Percentiles rank a stretch among this genome's conserved stretches.
phyloP scores from a whole-genome alignment of 2,797 vertebrate species.

The Sparus aurata region DNA sequence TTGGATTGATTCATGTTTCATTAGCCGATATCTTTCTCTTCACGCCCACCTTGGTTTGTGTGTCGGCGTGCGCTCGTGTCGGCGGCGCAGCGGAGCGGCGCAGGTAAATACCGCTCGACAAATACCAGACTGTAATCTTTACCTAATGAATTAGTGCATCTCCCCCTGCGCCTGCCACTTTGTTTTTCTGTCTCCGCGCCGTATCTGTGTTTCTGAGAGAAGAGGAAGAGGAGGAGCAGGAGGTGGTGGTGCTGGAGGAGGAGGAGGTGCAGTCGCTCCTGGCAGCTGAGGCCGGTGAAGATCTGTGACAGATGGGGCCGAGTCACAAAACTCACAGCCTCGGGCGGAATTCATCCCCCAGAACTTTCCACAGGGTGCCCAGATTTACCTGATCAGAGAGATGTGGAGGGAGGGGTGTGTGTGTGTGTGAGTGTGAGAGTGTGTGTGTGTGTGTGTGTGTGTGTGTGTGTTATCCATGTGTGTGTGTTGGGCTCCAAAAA shows the following conservation, averaged over 20 bases:
- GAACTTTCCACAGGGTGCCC: conserved; percentile 94
- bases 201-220: conserved; percentile 27
- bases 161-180: conserved; percentile 42
- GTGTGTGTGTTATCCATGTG: conserved; percentile 21
- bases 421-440: conserved; percentile 35
- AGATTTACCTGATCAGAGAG: conserved; percentile 97
- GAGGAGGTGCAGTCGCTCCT: conserved; percentile 88
- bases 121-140: conserved; percentile 53
- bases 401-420: conserved; percentile 38
- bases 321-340: conserved; percentile 96
- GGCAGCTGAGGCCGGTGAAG: conserved; percentile 90
- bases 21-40: conserved; percentile 6
- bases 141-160: conserved; percentile 40
- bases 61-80: neutral
- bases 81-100: conserved; percentile 29
- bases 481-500: conserved; percentile 72
- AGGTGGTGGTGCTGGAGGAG: conserved; percentile 36
- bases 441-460: conserved; percentile 34
- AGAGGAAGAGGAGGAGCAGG: conserved; percentile 3
- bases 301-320: conserved; percentile 97
- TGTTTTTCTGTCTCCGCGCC: conserved; percentile 11
- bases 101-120: conserved; percentile 57
- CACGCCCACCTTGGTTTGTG: conserved; percentile 3
- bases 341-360: conserved; percentile 77
- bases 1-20: conserved; percentile 25